Evolutionary conservation across 2,888 invertebrate species (phyloP), one percentile per base, ranked within the genome.

Genomic region (Zele albiditarsus): DNA sequence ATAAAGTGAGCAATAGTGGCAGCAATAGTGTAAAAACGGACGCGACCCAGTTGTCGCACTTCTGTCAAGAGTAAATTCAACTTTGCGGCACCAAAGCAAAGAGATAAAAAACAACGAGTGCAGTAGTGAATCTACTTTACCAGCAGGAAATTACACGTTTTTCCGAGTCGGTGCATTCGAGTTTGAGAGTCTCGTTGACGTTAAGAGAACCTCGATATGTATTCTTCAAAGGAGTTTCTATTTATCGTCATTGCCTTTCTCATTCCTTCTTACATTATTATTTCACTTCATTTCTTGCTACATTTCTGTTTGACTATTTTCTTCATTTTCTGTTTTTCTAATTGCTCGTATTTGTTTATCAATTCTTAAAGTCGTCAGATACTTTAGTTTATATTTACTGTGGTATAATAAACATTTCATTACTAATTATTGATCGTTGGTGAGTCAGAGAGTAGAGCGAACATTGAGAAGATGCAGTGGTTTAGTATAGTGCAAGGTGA

Each of bases 121-220:
- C 38, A 71, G 53, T 42, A 60, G 68, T 77, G 76, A 82, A 80
- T 81, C 81, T 84, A 84, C 83, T 84, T 83, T 84, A 84, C 82
- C 83, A 82, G 77, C 86, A 87, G 88, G 87, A 88, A 88, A 88
- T 88, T 88, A 86, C 87, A 87, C 85, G 84, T 86, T 86, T 86
- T 87, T 83, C 84, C 85, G 83, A 81, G 84, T 82, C 38, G 16
- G 23, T 28, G 27, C 20, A 79, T 81, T 84, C n/a, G 83, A 83
- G 82, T 84, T 83, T 79, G 80, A 53, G 76, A 79, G 81, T 72
- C 77, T 79, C 65, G 49, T 69, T 75, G 53, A 76, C 80, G 75
- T 76, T 60, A 20, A 27, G n/a, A 53, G n/a, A 53, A 12, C 2
- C 60, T 60, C 28, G 28, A 60, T 60, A 60, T 27, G 6, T 16